Evolutionary conservation across 2,797 vertebrate species (phyloP), one percentile per base, ranked within the genome.

Genomic region (Artibeus lituratus): DNA sequence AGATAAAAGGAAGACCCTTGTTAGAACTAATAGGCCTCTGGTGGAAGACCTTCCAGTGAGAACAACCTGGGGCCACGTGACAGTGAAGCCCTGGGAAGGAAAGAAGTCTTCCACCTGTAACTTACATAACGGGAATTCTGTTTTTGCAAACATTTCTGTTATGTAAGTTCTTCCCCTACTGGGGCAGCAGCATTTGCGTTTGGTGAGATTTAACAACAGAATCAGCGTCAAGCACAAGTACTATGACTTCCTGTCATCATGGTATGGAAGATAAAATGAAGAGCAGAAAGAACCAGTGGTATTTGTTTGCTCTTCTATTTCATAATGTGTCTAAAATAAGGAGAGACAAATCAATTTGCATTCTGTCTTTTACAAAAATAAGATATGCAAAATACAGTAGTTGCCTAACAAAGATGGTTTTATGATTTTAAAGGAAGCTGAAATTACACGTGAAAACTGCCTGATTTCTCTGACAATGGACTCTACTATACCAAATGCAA

Each of bases 1-100:
- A 98, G 88, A 98, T 15, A 87, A 90, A 96, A 96, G 32, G 44
- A 57, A 94, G 97, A 96, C 92, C 42, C 2, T 47, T 97, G 92
- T 96, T 96, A 97, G 95, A 78, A 92, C 24, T 78, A 96, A 97
- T 97, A 90, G 39, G 76, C 37, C 26, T 94, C 53, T 37, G 80
- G 44, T 0, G 0, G 37, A 97, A 96, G 74, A 49, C 5, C 83
- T 97, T 92, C 95, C 96, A 96, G 96, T 74, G 77, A 87, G 72
- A 96, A 95, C 76, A 55, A 91, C 49, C 6, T 42, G 57, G 72
- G 26, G 51, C 88, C 76, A 10, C n/a, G 35, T 77, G 94, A 92
- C 57, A 95, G 29, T 7, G 77, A 65, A 67, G 37, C 72, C 72
- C 95, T 77, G 92, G 10, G 76, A 90, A 92, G 2, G 32, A 95